These are phyloP conservation scores for Coluber constrictor DNA, from an alignment of 2,797 vertebrate genomes.

Conservation along the genomic window DNA sequence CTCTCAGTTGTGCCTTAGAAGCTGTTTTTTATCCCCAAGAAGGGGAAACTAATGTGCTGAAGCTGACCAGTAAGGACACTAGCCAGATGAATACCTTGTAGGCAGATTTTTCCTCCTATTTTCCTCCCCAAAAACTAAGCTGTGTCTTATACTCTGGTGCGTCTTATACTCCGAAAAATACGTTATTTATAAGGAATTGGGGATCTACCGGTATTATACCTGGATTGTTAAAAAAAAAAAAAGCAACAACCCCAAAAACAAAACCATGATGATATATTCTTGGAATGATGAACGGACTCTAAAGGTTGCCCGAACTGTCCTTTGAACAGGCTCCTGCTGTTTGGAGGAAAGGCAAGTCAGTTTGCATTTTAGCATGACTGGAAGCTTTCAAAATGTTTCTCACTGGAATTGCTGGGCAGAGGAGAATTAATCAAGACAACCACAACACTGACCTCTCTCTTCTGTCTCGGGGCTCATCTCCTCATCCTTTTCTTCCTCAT, in stretches of 20 bases:
- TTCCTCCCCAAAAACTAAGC: too few species aligned
- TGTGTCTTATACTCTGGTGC: too few species aligned
- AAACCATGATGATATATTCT: not conserved
- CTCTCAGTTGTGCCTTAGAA: too few species aligned
- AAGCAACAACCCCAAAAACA: not conserved
- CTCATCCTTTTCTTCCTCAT: slow-evolving; percentile 80
- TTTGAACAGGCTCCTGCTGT: not conserved
- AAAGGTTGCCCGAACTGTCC: not conserved
- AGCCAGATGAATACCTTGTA: too few species aligned
- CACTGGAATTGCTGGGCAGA: not conserved
- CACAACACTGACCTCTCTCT: slow-evolving; percentile 68
- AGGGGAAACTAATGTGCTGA: too few species aligned
- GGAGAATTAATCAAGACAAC: slow-evolving; percentile 14
- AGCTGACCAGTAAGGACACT: too few species aligned
- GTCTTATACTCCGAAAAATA: too few species aligned
- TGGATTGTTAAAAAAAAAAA: not conserved
- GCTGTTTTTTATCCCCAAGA: too few species aligned
- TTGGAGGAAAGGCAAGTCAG: not conserved
- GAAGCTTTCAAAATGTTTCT: slow-evolving; percentile 15
- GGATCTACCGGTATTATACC: not conserved
- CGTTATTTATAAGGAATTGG: not conserved
- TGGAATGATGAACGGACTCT: not conserved
- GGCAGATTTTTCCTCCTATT: too few species aligned
- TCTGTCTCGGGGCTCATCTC: slow-evolving; percentile 71
- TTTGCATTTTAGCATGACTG: not conserved